Conservation (phyloP, 1,140 invertebrate genomes). For the Alviniconcha marisindica region DNA sequence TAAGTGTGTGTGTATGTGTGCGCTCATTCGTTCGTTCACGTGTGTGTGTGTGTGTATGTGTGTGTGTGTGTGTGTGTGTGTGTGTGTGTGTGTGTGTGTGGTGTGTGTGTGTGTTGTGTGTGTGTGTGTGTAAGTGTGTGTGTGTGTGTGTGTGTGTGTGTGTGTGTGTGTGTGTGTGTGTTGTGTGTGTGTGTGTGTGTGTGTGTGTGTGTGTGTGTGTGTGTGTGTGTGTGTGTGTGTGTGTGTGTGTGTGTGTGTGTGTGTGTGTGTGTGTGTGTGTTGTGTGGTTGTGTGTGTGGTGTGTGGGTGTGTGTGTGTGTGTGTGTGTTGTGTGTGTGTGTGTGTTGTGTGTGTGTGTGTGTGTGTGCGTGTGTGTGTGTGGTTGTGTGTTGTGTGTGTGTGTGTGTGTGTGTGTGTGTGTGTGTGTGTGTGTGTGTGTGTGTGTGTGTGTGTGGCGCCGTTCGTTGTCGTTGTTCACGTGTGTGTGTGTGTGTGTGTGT, state of each 20-base stretch:
- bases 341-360: no score
- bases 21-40: no score
- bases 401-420: not conserved
- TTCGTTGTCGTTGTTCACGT: not conserved
- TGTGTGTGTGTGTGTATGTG: no score
- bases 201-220: slow-evolving; percentile 36
- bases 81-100: no score
- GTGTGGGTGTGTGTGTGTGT: not conserved
- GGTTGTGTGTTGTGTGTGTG: no score
- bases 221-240: slow-evolving; percentile 35
- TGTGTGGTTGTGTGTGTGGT: no score
- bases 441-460: not conserved
- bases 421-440: not conserved
- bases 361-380: no score
- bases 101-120: not conserved
- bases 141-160: not conserved
- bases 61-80: no score
- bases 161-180: not conserved
- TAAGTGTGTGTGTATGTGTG: no score
- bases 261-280: not conserved
- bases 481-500: no score
- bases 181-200: not conserved
- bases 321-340: not conserved
- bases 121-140: not conserved
- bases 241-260: no score